Evolutionary conservation across 2,888 invertebrate genomes (phyloP).

Genomic region (Plutella xylostella): DNA sequence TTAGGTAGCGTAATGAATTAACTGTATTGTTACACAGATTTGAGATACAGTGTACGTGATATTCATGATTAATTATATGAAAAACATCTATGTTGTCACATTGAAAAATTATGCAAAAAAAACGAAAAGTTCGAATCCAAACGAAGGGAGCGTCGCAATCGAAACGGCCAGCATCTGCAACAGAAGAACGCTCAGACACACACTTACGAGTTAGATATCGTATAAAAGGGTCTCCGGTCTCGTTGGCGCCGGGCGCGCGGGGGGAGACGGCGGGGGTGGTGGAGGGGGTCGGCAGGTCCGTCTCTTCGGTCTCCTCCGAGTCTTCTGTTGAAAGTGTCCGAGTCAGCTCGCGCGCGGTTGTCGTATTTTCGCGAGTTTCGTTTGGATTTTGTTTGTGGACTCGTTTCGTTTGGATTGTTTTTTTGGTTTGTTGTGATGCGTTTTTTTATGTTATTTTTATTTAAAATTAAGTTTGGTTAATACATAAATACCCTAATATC

Average conservation of each 20-base stretch:
- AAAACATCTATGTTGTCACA: too few species aligned
- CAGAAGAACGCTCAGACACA: slow-evolving; percentile 25
- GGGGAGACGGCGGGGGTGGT: slow-evolving; percentile 10
- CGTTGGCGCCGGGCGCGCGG: slow-evolving; percentile 10
- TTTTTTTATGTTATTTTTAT: neutral
- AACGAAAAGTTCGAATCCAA: too few species aligned
- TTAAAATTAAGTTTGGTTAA: too few species aligned
- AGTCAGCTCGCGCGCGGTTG: slow-evolving; percentile 43
- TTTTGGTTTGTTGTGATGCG: neutral
- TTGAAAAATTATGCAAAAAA: too few species aligned
- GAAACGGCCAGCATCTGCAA: slow-evolving; percentile 31
- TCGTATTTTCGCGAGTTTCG: slow-evolving; percentile 55
- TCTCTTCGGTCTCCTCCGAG: slow-evolving; percentile 43
- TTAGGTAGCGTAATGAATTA: too few species aligned
- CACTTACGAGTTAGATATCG: slow-evolving; percentile 63
- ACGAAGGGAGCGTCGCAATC: neutral
- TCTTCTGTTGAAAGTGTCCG: slow-evolving; percentile 44
- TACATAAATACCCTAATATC: too few species aligned
- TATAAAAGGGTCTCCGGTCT: slow-evolving; percentile 27
- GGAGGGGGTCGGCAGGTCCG: slow-evolving; percentile 39
- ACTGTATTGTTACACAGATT: too few species aligned
- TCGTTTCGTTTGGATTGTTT: neutral
- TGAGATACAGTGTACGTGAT: too few species aligned
- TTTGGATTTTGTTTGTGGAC: slow-evolving; percentile 6
- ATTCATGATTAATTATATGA: too few species aligned